Evolutionary conservation across 2,113 vertebrate species (phyloP), one percentile per base, ranked within the genome.

Genomic region (Anser brachyrhynchus): DNA sequence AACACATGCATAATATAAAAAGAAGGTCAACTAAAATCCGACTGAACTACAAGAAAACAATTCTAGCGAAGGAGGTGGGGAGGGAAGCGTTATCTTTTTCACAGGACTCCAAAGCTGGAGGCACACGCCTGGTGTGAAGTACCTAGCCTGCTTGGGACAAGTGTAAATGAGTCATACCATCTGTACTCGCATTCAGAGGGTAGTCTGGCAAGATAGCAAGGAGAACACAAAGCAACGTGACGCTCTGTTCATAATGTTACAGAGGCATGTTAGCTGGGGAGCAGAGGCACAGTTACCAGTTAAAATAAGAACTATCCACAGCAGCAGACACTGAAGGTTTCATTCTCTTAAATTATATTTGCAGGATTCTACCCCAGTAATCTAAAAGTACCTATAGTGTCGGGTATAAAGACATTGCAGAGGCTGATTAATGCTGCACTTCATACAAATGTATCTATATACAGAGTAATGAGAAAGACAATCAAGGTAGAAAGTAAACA

Each of bases 151-250:
- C 86, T 76, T 52, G 91, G 95, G 92, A 93, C 86, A 91, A 96
- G 96, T 91, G 93, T 93, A 93, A 96, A 96, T 89, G 95, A 96
- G 84, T 92, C 93, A 89, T 72, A 46, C 96, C 96, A 97, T 96
- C 96, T 97, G 96, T 46, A 92, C 62, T 73, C 70, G 4, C 83
- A 94, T 84, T 91, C 84, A 91, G 69, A 96, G 90, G 84, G 79
- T 2, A 87, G 96, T 94, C 96, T 95, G 96, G 95, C 93, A 66
- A 84, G 90, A 94, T 67, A 94, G 92, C 89, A 94, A 71, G 57
- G 89, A 95, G 82, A 95, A 73, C 91, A 91, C 84, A 92, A 87
- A 87, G 89, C 93, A 89, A 7, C 35, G 15, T 52, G 84, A 87
- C 0, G 5, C 62, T 73, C 70, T 77, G 76, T 35, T 95, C 41